phyloP scores from a whole-genome alignment of 2,113 vertebrate genomes.

The Heterochromis multidens region DNA sequence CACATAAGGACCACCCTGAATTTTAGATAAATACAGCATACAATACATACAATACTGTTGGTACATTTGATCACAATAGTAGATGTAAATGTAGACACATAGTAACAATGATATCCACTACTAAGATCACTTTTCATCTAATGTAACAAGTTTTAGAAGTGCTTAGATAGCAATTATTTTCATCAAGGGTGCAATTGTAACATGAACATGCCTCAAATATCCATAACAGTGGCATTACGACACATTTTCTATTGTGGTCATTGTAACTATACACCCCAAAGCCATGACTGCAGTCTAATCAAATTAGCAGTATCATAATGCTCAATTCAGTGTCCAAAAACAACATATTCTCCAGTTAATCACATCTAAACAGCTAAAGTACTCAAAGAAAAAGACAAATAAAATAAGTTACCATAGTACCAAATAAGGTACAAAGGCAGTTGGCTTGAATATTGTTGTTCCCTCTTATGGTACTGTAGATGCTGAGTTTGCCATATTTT shows the following conservation, averaged over 20 bases:
- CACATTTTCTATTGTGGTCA: not conserved
- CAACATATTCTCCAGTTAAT: slow-evolving; percentile 63
- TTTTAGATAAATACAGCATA: slow-evolving; percentile 35
- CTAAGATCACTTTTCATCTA: slow-evolving; percentile 2
- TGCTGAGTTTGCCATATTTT: slow-evolving; percentile 4
- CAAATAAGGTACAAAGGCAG: slow-evolving; percentile 18
- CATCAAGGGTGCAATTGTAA: not conserved
- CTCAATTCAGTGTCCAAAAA: slow-evolving; percentile 50
- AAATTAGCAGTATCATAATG: slow-evolving; percentile 14
- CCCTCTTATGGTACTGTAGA: not conserved
- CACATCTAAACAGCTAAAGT: slow-evolving; percentile 56
- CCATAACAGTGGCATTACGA: slow-evolving; percentile 26
- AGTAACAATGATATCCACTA: slow-evolving; percentile 5
- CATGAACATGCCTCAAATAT: slow-evolving; percentile 38
- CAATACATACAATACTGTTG: slow-evolving; percentile 29
- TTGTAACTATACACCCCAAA: slow-evolving; percentile 12
- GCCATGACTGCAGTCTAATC: not conserved
- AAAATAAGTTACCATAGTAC: slow-evolving; percentile 71
- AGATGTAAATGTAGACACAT: slow-evolving; percentile 17
- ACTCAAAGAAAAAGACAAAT: slow-evolving; percentile 25
- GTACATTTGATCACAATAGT: slow-evolving; percentile 36
- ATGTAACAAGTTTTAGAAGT: slow-evolving; percentile 39
- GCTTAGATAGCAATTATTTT: slow-evolving; percentile 41
- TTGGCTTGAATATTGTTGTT: slow-evolving; percentile 17
- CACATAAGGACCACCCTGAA: slow-evolving; percentile 5